phyloP scores from a whole-genome alignment of 2,113 vertebrate genomes.

The Edolisoma coerulescens region DNA sequence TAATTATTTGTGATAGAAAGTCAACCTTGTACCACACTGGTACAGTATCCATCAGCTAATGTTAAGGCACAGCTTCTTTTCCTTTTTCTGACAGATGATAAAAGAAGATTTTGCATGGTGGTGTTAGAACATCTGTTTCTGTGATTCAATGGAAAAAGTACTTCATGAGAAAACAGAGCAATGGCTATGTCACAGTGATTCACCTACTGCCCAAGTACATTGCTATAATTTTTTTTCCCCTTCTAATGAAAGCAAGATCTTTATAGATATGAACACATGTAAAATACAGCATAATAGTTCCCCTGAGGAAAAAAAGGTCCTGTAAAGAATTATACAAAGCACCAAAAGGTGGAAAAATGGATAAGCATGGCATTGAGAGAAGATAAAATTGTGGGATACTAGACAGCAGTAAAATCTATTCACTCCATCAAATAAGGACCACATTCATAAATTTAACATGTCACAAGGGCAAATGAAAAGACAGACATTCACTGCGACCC shows the following conservation, averaged over 20 bases:
- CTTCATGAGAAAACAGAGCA: constrained; percentile 77
- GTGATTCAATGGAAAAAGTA: constrained; percentile 77
- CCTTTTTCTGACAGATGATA: constrained; percentile 69
- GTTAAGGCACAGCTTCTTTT: constrained; percentile 42
- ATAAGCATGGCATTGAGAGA: constrained; percentile 9
- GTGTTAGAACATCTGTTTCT: constrained; percentile 79
- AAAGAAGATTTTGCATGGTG: constrained; percentile 77
- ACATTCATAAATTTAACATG: neutral
- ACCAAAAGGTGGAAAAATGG: constrained; percentile 1
- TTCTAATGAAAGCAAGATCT: constrained; percentile 60
- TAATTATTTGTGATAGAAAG: constrained; percentile 33
- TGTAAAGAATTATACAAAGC: constrained; percentile 13
- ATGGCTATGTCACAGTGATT: constrained; percentile 61
- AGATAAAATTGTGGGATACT: constrained; percentile 26
- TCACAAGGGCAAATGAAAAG: neutral
- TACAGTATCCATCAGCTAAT: constrained; percentile 10
- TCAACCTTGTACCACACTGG: neutral
- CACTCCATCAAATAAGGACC: neutral
- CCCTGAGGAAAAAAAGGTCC: constrained; percentile 3
- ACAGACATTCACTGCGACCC: neutral
- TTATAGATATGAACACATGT: constrained; percentile 44
- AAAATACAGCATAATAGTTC: constrained; percentile 29
- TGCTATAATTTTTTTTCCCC: neutral
- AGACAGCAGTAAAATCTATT: neutral
- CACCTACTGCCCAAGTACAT: constrained; percentile 58